Percentiles rank a stretch among this genome's conserved stretches.
Conservation (phyloP, 2,888 invertebrate species). For the Rotaria socialis region DNA sequence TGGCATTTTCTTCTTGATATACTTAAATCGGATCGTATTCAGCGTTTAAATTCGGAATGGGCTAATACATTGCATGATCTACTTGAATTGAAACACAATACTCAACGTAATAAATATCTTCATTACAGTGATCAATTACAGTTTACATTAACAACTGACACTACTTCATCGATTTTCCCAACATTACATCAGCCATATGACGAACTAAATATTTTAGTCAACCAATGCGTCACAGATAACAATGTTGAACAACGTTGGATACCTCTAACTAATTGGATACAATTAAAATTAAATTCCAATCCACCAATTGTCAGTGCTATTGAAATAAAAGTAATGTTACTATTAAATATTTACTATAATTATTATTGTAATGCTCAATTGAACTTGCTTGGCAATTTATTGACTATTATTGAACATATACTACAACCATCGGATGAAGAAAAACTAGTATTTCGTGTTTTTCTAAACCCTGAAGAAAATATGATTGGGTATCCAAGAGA, state of each 20-base stretch:
- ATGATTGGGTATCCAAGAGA: neutral
- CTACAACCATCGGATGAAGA: neutral
- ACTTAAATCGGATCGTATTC: neutral
- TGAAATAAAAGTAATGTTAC: neutral
- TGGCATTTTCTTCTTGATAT: neutral
- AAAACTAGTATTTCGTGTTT: neutral
- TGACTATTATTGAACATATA: neutral
- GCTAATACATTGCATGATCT: neutral
- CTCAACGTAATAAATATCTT: neutral
- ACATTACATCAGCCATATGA: neutral
- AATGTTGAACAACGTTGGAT: neutral
- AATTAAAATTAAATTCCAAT: neutral
- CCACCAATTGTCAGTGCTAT: neutral
- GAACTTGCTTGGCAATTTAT: neutral
- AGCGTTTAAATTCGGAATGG: neutral
- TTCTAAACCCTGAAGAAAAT: neutral
- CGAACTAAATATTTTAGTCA: neutral
- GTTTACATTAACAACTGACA: neutral
- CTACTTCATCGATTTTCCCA: neutral
- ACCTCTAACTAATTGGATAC: neutral
- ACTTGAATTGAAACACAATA: neutral
- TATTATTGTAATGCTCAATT: constrained; percentile 5
- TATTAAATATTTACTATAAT: neutral
- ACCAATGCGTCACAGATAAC: neutral
- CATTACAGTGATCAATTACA: neutral